Evolutionary conservation across 2,113 vertebrate genomes (phyloP).

Genomic region (Menura novaehollandiae): DNA sequence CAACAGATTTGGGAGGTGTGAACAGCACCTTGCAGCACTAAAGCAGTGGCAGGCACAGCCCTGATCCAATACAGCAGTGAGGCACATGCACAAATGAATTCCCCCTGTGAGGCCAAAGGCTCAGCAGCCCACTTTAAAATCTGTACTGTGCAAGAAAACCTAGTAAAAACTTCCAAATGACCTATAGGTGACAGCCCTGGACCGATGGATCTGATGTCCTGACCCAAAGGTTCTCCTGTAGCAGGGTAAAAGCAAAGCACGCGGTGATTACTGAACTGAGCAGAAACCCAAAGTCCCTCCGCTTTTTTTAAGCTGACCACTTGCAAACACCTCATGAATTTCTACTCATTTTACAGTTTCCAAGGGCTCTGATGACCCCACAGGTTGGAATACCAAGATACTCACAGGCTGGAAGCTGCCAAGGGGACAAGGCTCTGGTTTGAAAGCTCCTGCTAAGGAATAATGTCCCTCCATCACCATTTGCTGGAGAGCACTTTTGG

Average conservation of each 20-base stretch:
- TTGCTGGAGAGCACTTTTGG: constrained; percentile 75
- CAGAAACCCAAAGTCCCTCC: neutral
- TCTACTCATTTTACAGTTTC: neutral
- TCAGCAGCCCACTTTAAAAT: neutral
- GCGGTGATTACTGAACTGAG: neutral
- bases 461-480: constrained; percentile 77
- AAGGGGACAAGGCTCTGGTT: constrained; percentile 73
- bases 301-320: neutral
- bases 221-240: neutral
- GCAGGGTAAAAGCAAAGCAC: neutral
- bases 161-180: neutral
- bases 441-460: constrained; percentile 72
- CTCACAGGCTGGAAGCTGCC: constrained; percentile 85
- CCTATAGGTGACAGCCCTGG: neutral
- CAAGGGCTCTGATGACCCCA: neutral
- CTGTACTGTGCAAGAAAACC: neutral
- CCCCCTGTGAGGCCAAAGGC: neutral
- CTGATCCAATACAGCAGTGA: accelerated
- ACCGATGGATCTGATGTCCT: neutral
- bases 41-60: neutral
- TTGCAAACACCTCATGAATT: neutral
- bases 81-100: neutral
- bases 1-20: neutral
- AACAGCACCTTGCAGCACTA: neutral
- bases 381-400: neutral